phyloP scores from a whole-genome alignment of 1,140 invertebrate genomes.

The Linepithema humile region DNA sequence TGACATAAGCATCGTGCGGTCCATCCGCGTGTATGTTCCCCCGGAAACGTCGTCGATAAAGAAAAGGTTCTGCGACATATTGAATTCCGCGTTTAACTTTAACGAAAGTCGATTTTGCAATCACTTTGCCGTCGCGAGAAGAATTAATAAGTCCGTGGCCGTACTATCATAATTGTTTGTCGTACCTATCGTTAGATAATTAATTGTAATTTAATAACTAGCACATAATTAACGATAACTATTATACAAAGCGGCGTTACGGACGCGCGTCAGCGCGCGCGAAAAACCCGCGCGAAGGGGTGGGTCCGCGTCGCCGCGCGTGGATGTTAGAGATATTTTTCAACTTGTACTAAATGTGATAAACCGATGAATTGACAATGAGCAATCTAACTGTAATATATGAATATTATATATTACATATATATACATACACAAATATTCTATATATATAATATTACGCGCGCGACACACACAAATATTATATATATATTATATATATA shows the following conservation, averaged over 20 bases:
- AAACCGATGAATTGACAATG: conserved; percentile 84
- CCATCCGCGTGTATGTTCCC: not conserved
- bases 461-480: conserved; percentile 58
- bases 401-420: conserved; percentile 66
- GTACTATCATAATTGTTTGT: conserved; percentile 81
- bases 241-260: conserved; percentile 27
- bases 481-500: conserved; percentile 75
- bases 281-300: not conserved
- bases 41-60: conserved; percentile 32
- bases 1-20: conserved; percentile 40
- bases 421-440: conserved; percentile 66
- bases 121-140: conserved; percentile 71
- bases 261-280: conserved; percentile 32
- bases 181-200: conserved; percentile 79
- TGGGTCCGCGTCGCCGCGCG: conserved; percentile 59
- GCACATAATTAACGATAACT: conserved; percentile 55
- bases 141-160: conserved; percentile 69
- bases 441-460: conserved; percentile 68
- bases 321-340: conserved; percentile 84
- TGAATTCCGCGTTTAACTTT: conserved; percentile 39
- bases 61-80: conserved; percentile 27
- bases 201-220: conserved; percentile 70
- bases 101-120: conserved; percentile 78
- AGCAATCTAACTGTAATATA: conserved; percentile 84
- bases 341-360: conserved; percentile 85